Percentiles rank a stretch among this genome's conserved stretches.
Evolutionary conservation across 2,888 invertebrate species (phyloP).

Genomic region (Tolmerus cingulatus): DNA sequence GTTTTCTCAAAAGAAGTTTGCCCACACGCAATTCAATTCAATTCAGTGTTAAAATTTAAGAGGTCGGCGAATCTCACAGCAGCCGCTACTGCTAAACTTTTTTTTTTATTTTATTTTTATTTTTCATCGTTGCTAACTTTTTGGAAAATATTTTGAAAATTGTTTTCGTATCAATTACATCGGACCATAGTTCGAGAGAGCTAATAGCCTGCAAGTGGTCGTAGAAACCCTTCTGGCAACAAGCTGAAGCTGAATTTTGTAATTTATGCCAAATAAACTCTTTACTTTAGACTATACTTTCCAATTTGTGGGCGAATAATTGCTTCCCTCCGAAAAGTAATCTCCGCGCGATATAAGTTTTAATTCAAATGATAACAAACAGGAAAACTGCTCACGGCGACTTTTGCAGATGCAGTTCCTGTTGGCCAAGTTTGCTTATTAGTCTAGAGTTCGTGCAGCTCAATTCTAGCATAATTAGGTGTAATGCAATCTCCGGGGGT

Average conservation of each 20-base stretch:
- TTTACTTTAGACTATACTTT: background rate
- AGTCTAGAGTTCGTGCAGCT: background rate
- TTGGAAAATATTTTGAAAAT: background rate
- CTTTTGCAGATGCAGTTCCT: background rate
- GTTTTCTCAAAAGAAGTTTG: constrained; percentile 28
- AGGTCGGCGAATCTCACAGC: background rate
- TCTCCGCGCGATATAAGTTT: background rate
- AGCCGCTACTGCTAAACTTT: background rate
- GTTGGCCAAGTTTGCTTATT: background rate
- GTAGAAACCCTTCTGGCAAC: background rate
- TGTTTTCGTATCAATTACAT: background rate
- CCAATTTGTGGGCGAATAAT: background rate
- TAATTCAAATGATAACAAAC: background rate
- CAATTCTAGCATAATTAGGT: background rate
- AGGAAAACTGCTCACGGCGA: background rate
- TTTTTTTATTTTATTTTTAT: too few species aligned
- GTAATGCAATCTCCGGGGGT: background rate
- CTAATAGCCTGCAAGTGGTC: background rate
- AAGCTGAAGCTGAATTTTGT: background rate
- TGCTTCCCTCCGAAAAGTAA: background rate
- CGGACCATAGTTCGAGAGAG: background rate
- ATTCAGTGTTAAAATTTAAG: constrained; percentile 3
- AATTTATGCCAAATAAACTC: background rate
- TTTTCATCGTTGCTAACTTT: background rate
- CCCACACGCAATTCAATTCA: constrained; percentile 26